A percentile compares a stretch with the other conserved stretches of the same genome.
phyloP scores from a whole-genome alignment of 2,797 vertebrate species.

The Manis pentadactyla region DNA sequence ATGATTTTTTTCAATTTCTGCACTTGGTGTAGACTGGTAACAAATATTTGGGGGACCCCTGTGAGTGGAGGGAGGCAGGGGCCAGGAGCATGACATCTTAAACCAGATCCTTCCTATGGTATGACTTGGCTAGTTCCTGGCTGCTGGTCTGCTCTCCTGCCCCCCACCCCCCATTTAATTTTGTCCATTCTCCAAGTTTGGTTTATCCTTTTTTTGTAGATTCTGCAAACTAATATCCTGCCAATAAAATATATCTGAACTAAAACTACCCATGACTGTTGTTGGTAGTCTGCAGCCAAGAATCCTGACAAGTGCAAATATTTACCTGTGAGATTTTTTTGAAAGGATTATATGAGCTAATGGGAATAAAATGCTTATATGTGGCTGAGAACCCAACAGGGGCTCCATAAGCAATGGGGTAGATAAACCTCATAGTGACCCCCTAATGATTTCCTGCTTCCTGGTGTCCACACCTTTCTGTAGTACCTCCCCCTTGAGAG shows the following conservation, averaged over 20 bases:
- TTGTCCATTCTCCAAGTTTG: not conserved
- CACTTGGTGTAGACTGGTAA: not conserved
- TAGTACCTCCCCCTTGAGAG: not conserved
- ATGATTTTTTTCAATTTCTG: slow-evolving; percentile 2
- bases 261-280: not conserved
- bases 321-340: not conserved
- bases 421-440: not conserved
- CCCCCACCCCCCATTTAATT: not conserved
- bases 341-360: not conserved
- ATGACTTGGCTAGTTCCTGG: not conserved
- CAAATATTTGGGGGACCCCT: not conserved
- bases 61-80: not conserved
- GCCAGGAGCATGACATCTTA: not conserved
- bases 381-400: not conserved
- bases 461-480: not conserved
- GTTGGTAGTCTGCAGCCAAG: not conserved
- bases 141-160: not conserved
- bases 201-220: not conserved
- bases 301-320: not conserved
- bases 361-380: not conserved
- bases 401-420: not conserved
- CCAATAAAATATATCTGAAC: not conserved
- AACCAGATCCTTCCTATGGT: not conserved
- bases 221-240: not conserved
- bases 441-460: not conserved